Evolutionary conservation across 1,140 invertebrate species (phyloP).

Genomic region (Agraylea sexmaculata): DNA sequence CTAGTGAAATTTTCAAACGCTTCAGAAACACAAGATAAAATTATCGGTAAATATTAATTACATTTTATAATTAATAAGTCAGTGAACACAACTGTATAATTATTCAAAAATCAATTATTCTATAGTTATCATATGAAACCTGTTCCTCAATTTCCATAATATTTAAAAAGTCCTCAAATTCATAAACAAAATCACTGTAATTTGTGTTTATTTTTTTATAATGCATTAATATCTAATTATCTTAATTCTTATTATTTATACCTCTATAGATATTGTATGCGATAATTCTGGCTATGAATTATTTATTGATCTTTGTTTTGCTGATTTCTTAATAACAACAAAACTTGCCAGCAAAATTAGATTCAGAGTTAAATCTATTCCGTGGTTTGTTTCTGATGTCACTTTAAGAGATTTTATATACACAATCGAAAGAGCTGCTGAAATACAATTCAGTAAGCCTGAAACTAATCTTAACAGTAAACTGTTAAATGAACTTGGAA

Average conservation of each 20-base stretch:
- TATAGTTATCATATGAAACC: no score
- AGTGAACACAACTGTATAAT: no score
- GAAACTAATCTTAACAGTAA: slow-evolving; percentile 8
- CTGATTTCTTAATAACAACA: slow-evolving; percentile 60
- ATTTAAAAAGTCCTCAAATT: no score
- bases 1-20: slow-evolving; percentile 24
- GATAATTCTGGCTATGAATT: slow-evolving; percentile 95
- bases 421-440: slow-evolving; percentile 41
- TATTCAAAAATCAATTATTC: no score
- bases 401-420: slow-evolving; percentile 65
- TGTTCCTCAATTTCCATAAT: no score
- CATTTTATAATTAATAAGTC: no score
- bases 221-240: neutral
- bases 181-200: no score
- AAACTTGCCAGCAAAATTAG: slow-evolving; percentile 57
- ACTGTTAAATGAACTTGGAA: slow-evolving; percentile 29
- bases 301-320: slow-evolving; percentile 80
- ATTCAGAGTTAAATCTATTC: slow-evolving; percentile 81
- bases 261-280: slow-evolving; percentile 62
- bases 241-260: slow-evolving; percentile 3
- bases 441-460: slow-evolving; percentile 24
- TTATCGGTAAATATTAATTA: slow-evolving; percentile 23
- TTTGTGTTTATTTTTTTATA: neutral
- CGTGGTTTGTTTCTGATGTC: slow-evolving; percentile 96
- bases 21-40: slow-evolving; percentile 23